Percentiles rank a stretch among this genome's conserved stretches.
Conservation (phyloP, 2,113 vertebrate species). For the Platycercus adscitus region DNA sequence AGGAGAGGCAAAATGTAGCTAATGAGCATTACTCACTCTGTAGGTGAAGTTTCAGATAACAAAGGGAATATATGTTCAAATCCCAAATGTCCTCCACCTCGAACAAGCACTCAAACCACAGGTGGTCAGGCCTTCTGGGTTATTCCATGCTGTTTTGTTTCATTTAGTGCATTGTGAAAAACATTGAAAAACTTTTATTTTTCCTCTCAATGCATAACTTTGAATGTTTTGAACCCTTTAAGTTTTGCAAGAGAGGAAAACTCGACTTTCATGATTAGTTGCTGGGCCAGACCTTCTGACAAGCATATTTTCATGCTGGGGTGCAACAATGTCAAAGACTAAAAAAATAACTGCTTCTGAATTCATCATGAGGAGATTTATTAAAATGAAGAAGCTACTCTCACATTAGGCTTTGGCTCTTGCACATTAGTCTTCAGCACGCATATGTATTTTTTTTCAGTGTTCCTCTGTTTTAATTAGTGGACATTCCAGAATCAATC, state of each 20-base stretch:
- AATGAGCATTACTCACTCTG: background rate
- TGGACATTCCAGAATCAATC: background rate
- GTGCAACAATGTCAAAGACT: background rate
- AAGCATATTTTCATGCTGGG: background rate
- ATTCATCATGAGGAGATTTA: background rate
- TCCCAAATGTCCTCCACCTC: background rate
- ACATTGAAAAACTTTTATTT: background rate
- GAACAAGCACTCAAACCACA: background rate
- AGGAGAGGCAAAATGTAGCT: background rate
- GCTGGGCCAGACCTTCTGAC: background rate
- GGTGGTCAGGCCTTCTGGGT: background rate
- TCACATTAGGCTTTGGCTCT: background rate
- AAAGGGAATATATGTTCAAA: background rate
- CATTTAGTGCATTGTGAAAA: background rate
- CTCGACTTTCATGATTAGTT: background rate
- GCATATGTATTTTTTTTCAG: background rate
- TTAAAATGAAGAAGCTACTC: background rate
- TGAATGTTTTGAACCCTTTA: background rate
- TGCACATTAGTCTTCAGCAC: background rate
- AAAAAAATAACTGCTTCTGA: background rate
- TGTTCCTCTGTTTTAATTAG: background rate
- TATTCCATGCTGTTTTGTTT: background rate
- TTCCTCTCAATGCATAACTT: background rate
- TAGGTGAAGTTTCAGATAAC: background rate
- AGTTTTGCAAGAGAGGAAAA: background rate